Conservation (phyloP, 2,113 vertebrate species). For the Patagioenas fasciata region DNA sequence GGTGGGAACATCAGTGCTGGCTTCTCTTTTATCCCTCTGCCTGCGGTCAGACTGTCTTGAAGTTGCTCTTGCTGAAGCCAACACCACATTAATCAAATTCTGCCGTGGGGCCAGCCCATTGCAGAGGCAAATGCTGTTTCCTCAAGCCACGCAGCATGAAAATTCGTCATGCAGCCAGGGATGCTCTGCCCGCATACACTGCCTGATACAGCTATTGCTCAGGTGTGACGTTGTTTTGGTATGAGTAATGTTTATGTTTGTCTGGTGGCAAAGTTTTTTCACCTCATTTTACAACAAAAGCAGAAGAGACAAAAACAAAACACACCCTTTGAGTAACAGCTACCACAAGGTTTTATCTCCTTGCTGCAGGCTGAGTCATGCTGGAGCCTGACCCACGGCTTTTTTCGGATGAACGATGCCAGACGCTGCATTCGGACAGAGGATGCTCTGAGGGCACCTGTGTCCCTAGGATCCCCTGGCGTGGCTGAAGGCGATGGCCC, state of each 20-base stretch:
- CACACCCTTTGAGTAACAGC: not conserved
- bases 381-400: not conserved
- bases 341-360: not conserved
- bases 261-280: not conserved
- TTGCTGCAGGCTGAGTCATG: rapidly evolving
- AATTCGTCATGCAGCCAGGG: rapidly evolving
- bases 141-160: rapidly evolving
- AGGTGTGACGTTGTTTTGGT: not conserved
- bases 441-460: not conserved
- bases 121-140: not conserved
- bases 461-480: rapidly evolving
- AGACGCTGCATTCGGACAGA: rapidly evolving
- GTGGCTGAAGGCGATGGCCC: not conserved
- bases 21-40: not conserved
- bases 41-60: rapidly evolving
- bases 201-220: not conserved
- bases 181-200: not conserved
- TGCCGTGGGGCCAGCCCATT: too few relatives aligned
- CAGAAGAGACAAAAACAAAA: not conserved
- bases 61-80: not conserved
- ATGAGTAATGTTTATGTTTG: not conserved
- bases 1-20: not conserved
- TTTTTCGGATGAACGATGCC: not conserved
- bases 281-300: not conserved
- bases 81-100: rapidly evolving